These are phyloP conservation scores for Lysiphlebus fabarum DNA, from an alignment of 1,140 invertebrate species.

Conservation along the genomic window DNA sequence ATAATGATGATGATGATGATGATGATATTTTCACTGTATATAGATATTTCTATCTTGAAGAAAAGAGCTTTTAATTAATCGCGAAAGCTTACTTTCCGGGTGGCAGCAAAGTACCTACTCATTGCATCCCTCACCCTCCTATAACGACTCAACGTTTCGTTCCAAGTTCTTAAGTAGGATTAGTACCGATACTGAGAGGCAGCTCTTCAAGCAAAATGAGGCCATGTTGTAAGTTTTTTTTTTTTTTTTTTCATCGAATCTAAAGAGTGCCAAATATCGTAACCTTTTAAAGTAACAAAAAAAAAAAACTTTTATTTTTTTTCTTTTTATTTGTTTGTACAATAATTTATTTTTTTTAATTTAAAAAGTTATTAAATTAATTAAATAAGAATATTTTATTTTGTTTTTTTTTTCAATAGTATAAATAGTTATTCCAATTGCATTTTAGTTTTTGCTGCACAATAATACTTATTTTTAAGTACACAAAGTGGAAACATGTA, in stretches of 20 bases:
- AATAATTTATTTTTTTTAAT: background rate
- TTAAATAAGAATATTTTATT: too few relatives aligned
- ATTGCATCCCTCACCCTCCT: slow-evolving; percentile 13
- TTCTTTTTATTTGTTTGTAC: background rate
- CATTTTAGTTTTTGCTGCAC: too few relatives aligned
- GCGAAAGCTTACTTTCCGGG: slow-evolving; percentile 21
- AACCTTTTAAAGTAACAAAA: too few relatives aligned
- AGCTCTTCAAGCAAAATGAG: slow-evolving; percentile 16
- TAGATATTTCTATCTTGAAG: too few relatives aligned
- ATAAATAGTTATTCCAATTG: too few relatives aligned
- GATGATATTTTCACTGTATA: too few relatives aligned
- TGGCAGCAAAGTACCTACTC: background rate
- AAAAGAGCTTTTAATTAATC: slow-evolving; percentile 23
- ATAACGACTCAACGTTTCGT: slow-evolving; percentile 10
- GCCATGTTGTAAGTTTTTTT: slow-evolving; percentile 16
- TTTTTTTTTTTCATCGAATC: slow-evolving; percentile 4
- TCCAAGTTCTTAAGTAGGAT: slow-evolving; percentile 27
- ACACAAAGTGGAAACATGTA: too few relatives aligned
- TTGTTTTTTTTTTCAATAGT: too few relatives aligned
- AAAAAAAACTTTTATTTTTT: too few relatives aligned
- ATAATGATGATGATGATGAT: too few relatives aligned
- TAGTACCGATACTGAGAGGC: slow-evolving; percentile 17
- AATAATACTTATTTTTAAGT: too few relatives aligned
- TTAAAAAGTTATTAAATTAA: too few relatives aligned
- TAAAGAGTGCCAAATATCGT: background rate